phyloP scores from a whole-genome alignment of 53 echinoderm and acorn worm species.

The Antedon mediterranea region DNA sequence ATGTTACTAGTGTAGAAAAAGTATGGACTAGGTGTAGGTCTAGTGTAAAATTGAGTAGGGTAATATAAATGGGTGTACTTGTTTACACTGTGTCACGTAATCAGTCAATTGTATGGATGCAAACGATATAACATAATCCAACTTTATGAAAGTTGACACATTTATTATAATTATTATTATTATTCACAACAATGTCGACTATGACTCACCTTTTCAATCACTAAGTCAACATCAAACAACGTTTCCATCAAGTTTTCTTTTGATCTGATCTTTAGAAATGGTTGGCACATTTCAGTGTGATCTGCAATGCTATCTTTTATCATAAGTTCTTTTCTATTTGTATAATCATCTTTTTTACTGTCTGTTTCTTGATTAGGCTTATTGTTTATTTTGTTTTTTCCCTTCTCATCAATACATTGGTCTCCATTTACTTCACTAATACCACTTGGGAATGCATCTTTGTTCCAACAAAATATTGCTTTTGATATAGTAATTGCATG shows the following conservation, averaged over 20 bases:
- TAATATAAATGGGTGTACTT: too few relatives aligned
- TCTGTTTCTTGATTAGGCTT: not conserved
- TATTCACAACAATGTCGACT: too few relatives aligned
- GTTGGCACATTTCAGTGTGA: not conserved
- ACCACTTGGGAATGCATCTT: slow-evolving; percentile 2
- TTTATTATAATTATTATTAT: too few relatives aligned
- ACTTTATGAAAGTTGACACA: too few relatives aligned
- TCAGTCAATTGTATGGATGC: too few relatives aligned
- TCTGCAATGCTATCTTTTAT: not conserved
- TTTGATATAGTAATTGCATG: slow-evolving; percentile 26
- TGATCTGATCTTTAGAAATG: not conserved
- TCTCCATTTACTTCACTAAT: not conserved
- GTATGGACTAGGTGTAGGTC: too few relatives aligned
- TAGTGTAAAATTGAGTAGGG: too few relatives aligned
- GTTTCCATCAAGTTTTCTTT: not conserved
- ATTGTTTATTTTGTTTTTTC: not conserved
- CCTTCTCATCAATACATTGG: not conserved
- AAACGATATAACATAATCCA: too few relatives aligned
- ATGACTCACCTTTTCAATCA: not conserved
- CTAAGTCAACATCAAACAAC: not conserved
- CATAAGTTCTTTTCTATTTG: not conserved
- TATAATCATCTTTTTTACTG: not conserved
- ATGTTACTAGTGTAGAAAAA: too few relatives aligned
- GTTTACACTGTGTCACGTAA: too few relatives aligned
- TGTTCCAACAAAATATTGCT: slow-evolving; percentile 56